Conservation (phyloP, 2,113 vertebrate genomes). For the Phylloscopus trochiloides region DNA sequence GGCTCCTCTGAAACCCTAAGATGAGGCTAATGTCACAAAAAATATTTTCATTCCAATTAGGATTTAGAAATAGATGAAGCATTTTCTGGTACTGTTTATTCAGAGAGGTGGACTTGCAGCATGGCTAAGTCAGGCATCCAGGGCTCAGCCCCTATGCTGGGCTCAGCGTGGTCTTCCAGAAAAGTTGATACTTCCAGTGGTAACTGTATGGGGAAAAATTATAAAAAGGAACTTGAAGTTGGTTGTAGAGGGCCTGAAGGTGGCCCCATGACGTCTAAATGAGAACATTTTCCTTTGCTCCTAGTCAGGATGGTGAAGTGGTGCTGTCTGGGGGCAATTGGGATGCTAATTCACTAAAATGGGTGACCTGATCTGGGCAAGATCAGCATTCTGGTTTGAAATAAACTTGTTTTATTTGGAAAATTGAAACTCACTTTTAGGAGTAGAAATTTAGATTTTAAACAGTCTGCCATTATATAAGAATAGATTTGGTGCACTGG, state of each 20-base stretch:
- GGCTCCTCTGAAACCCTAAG: not conserved
- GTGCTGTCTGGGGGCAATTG: not conserved
- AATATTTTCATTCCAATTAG: not conserved
- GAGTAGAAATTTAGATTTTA: not conserved
- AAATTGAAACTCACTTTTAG: not conserved
- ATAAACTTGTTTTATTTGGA: not conserved
- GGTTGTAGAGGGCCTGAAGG: not conserved
- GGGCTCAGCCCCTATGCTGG: not conserved
- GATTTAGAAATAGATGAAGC: not conserved
- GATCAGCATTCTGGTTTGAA: not conserved
- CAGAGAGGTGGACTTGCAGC: not conserved
- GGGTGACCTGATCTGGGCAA: not conserved
- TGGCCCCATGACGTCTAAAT: not conserved
- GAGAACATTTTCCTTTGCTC: not conserved
- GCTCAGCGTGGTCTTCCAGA: not conserved
- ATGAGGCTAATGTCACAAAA: not conserved
- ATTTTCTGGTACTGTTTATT: not conserved
- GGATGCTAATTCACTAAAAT: not conserved
- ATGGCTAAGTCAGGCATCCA: not conserved
- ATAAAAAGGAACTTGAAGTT: not conserved
- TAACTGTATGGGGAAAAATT: not conserved
- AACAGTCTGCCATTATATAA: not conserved
- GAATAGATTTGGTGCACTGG: not conserved
- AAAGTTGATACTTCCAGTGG: not conserved
- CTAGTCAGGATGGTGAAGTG: not conserved